Percentiles rank a stretch among this genome's conserved stretches.
phyloP scores from a whole-genome alignment of 2,113 vertebrate genomes.

The Panthera tigris region DNA sequence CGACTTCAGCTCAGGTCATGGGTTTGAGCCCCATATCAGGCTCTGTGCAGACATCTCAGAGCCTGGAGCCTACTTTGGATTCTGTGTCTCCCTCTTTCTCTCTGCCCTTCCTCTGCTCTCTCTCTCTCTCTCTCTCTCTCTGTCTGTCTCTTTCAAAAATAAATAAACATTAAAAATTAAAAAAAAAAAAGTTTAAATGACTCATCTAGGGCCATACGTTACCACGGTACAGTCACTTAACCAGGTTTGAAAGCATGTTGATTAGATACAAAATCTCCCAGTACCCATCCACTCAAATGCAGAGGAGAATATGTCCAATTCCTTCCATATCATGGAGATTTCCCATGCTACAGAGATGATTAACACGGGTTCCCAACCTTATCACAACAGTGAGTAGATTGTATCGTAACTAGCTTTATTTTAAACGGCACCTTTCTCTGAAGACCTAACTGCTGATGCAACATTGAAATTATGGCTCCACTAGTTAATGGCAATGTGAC shows the following conservation, averaged over 20 bases:
- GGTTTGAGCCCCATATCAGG: too few species aligned
- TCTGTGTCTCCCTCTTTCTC: too few species aligned
- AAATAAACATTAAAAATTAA: too few species aligned
- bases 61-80: too few species aligned
- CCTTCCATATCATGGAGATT: not conserved
- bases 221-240: not conserved
- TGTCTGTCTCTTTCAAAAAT: too few species aligned
- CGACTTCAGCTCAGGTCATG: too few species aligned
- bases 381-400: not conserved
- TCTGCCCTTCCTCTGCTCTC: too few species aligned
- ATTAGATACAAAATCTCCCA: not conserved
- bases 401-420: not conserved
- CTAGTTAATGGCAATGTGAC: not conserved
- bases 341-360: not conserved
- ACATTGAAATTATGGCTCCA: not conserved
- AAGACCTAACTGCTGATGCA: not conserved
- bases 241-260: not conserved
- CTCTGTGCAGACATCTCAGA: too few species aligned
- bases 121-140: too few species aligned
- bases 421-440: not conserved
- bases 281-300: not conserved
- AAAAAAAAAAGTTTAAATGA: conserved; percentile 1
- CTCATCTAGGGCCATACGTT: not conserved
- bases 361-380: not conserved
- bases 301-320: not conserved